Percentiles rank a stretch among this genome's conserved stretches.
Conservation (phyloP, 2,797 vertebrate species). For the Spinus pinus region DNA sequence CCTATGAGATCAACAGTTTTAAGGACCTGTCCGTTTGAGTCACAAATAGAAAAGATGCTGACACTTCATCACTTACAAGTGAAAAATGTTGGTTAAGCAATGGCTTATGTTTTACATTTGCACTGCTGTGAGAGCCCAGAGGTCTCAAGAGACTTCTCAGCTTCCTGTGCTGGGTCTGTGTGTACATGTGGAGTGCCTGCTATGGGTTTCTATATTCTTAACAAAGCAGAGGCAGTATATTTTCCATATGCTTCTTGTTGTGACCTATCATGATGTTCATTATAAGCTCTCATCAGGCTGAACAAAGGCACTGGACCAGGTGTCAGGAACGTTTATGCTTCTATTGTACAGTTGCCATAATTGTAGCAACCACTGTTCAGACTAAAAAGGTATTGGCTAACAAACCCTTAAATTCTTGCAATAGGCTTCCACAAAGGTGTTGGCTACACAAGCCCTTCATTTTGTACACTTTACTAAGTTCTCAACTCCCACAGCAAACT, state of each 20-base stretch:
- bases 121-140: background rate
- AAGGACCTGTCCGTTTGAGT: background rate
- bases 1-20: background rate
- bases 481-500: background rate
- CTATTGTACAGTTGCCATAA: background rate
- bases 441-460: background rate
- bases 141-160: background rate
- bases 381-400: background rate
- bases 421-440: background rate
- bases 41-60: background rate
- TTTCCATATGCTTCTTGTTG: background rate
- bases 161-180: background rate
- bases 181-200: rapidly evolving
- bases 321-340: background rate
- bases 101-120: background rate
- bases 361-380: background rate
- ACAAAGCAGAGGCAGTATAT: background rate
- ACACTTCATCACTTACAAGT: background rate
- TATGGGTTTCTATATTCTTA: background rate
- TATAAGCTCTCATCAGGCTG: background rate
- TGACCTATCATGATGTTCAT: background rate
- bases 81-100: background rate
- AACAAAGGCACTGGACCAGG: background rate
- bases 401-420: background rate
- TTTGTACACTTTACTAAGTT: background rate